These are phyloP conservation scores for Prionace glauca DNA, from an alignment of 2,797 vertebrate species.

Conservation along the genomic window DNA sequence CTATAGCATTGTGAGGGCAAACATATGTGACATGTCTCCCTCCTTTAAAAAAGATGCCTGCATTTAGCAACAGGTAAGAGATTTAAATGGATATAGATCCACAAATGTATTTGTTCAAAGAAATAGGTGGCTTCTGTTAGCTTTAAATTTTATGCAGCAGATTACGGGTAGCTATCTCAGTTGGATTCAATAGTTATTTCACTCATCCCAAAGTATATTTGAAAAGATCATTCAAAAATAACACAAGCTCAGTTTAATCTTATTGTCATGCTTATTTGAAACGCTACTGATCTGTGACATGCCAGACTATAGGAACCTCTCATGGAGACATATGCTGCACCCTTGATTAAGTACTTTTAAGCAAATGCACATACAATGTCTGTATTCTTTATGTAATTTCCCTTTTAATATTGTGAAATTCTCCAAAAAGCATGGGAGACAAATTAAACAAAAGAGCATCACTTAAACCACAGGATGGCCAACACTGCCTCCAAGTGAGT, in stretches of 20 bases:
- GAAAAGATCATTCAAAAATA: conserved; percentile 10
- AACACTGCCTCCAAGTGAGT: neutral
- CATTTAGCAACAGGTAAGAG: conserved; percentile 61
- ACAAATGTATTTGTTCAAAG: conserved; percentile 64
- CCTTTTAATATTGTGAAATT: neutral
- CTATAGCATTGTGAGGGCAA: conserved; percentile 64
- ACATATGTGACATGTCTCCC: conserved; percentile 68
- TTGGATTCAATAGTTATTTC: neutral
- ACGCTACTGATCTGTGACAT: neutral
- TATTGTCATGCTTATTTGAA: neutral
- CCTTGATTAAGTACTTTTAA: neutral
- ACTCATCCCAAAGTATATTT: neutral
- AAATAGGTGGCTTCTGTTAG: conserved; percentile 43
- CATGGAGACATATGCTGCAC: neutral
- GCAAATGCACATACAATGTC: neutral
- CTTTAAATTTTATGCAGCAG: conserved; percentile 7
- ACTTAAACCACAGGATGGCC: neutral
- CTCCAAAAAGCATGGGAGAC: neutral
- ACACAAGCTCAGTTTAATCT: neutral
- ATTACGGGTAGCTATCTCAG: neutral
- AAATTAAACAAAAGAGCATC: neutral
- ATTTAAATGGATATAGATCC: conserved; percentile 75
- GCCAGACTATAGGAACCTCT: neutral
- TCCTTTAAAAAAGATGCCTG: conserved; percentile 59
- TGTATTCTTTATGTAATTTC: neutral